Conservation (phyloP, 2,888 invertebrate genomes). For the Dendrolimus houi region DNA sequence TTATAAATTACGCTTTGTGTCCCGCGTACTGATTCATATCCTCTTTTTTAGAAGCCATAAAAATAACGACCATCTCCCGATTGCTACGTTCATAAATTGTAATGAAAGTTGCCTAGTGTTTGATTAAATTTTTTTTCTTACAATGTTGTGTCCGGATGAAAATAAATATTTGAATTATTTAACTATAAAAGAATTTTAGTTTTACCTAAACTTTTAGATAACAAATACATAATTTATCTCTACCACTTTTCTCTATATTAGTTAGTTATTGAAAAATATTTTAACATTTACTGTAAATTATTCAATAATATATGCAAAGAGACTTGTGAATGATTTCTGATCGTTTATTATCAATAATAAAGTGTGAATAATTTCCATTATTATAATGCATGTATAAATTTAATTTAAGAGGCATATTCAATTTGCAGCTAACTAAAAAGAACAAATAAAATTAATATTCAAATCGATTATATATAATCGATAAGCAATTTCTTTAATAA, state of each 20-base stretch:
- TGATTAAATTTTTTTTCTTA: slow-evolving; percentile 28
- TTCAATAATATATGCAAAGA: too few relatives aligned
- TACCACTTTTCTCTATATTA: too few relatives aligned
- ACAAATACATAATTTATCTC: too few relatives aligned
- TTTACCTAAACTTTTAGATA: too few relatives aligned
- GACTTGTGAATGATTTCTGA: too few relatives aligned
- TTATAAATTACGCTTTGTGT: slow-evolving; percentile 60
- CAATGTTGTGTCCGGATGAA: slow-evolving; percentile 2
- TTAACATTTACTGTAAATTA: too few relatives aligned
- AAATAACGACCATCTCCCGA: slow-evolving; percentile 62
- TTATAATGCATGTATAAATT: neutral
- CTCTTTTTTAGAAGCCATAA: slow-evolving; percentile 64
- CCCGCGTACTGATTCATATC: slow-evolving; percentile 54
- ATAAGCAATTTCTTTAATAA: neutral
- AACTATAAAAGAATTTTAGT: too few relatives aligned
- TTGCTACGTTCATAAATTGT: slow-evolving; percentile 58
- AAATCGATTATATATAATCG: slow-evolving; percentile 2
- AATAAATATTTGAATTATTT: slow-evolving; percentile 12
- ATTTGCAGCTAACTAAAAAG: slow-evolving; percentile 9
- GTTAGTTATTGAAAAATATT: too few relatives aligned
- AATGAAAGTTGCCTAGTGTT: slow-evolving; percentile 33
- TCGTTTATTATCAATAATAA: too few relatives aligned
- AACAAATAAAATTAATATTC: neutral
- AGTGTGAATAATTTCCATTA: neutral
- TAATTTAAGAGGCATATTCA: neutral